Evolutionary conservation across 2,113 vertebrate species (phyloP).

Genomic region (Lepidothrix coronata): DNA sequence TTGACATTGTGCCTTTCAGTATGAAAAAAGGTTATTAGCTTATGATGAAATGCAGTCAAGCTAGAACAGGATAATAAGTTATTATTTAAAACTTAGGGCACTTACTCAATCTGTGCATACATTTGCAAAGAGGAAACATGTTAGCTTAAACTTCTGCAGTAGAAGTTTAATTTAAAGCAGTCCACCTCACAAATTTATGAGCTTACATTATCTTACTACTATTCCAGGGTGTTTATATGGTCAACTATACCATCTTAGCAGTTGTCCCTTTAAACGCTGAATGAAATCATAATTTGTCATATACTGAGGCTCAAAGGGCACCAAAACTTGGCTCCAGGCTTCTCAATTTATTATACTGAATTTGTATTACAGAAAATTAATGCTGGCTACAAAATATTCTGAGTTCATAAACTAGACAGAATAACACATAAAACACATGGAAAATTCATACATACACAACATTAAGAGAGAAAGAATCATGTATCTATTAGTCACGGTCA

Average conservation of each 20-base stretch:
- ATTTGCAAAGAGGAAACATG: neutral
- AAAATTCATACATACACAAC: neutral
- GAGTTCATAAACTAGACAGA: neutral
- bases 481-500: neutral
- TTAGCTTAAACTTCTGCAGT: neutral
- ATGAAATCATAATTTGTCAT: neutral
- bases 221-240: neutral
- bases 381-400: neutral
- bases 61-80: neutral
- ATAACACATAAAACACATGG: neutral
- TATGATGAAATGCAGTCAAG: neutral
- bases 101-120: neutral
- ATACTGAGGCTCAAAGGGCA: neutral
- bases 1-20: neutral
- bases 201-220: neutral
- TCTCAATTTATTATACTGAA: neutral
- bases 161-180: neutral
- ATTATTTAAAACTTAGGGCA: neutral
- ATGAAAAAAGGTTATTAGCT: neutral
- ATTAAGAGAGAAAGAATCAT: neutral
- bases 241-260: neutral
- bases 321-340: neutral
- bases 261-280: neutral
- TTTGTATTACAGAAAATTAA: neutral
- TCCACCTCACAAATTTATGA: neutral